phyloP scores from a whole-genome alignment of 92 coral and sea anemone species.

The Phenganax stokvisi region DNA sequence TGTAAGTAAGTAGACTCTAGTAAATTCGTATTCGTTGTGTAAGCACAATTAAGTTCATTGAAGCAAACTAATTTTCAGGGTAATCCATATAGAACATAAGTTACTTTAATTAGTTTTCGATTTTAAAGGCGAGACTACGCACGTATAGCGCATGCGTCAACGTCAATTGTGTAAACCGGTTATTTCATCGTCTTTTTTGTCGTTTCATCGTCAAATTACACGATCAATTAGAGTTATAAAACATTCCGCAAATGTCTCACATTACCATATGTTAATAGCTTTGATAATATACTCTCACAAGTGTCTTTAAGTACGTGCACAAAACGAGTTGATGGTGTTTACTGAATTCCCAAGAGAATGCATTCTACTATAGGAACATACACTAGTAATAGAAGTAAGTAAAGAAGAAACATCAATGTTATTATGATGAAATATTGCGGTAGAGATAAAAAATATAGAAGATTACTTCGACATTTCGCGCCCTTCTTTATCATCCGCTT shows the following conservation, averaged over 20 bases:
- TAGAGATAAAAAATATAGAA: not conserved
- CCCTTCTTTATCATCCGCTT: too few species aligned
- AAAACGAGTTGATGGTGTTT: not conserved
- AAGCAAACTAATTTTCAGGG: too few species aligned
- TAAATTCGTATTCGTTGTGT: too few species aligned
- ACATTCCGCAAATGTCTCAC: constrained; percentile 23
- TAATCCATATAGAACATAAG: too few species aligned
- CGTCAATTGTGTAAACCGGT: not conserved
- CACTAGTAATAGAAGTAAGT: constrained; percentile 32
- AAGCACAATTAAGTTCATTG: too few species aligned
- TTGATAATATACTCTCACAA: constrained; percentile 1
- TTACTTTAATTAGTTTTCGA: too few species aligned
- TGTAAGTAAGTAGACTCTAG: too few species aligned
- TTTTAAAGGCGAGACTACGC: too few species aligned
- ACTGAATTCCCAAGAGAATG: not conserved
- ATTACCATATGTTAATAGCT: not conserved
- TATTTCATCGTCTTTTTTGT: not conserved
- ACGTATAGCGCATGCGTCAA: not conserved
- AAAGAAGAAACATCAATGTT: not conserved
- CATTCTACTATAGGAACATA: constrained; percentile 18
- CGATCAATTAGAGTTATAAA: constrained; percentile 8
- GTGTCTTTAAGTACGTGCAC: not conserved
- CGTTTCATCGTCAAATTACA: constrained; percentile 7
- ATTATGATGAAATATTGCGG: constrained; percentile 1
- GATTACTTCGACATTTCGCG: not conserved